phyloP scores from a whole-genome alignment of 2,113 vertebrate species.

The Muntiacus muntjak region DNA sequence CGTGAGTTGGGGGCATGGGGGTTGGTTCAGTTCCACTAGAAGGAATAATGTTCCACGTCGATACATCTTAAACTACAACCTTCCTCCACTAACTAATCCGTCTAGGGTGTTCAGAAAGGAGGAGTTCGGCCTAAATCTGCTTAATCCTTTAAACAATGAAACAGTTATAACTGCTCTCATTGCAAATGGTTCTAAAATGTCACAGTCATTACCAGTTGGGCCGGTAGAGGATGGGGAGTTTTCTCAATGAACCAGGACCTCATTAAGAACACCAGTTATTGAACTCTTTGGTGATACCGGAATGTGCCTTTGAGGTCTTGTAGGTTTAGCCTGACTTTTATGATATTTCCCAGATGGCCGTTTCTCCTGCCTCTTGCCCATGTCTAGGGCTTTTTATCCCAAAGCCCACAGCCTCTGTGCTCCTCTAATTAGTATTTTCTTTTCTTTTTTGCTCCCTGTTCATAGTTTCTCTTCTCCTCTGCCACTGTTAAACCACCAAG shows the following conservation, averaged over 20 bases:
- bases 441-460: not conserved
- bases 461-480: conserved; percentile 27
- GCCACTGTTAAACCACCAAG: not conserved
- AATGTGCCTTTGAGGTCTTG: conserved; percentile 32
- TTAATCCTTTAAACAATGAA: conserved; percentile 51
- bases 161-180: conserved; percentile 37
- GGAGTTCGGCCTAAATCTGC: not conserved
- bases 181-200: conserved; percentile 35
- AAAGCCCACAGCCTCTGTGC: not conserved
- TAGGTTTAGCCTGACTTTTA: conserved; percentile 44
- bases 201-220: conserved; percentile 15
- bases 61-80: not conserved
- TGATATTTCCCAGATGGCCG: conserved; percentile 61
- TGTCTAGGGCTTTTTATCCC: not conserved
- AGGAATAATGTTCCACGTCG: not conserved
- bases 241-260: conserved; percentile 60
- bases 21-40: not conserved
- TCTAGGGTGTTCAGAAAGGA: not conserved
- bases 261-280: conserved; percentile 52
- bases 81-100: not conserved
- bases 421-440: conserved; percentile 13
- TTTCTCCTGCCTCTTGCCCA: conserved; percentile 20
- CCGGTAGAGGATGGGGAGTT: not conserved
- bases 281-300: conserved; percentile 19
- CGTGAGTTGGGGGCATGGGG: fast-evolving